phyloP scores from a whole-genome alignment of 2,113 vertebrate species.

The Typhlomys cinereus region DNA sequence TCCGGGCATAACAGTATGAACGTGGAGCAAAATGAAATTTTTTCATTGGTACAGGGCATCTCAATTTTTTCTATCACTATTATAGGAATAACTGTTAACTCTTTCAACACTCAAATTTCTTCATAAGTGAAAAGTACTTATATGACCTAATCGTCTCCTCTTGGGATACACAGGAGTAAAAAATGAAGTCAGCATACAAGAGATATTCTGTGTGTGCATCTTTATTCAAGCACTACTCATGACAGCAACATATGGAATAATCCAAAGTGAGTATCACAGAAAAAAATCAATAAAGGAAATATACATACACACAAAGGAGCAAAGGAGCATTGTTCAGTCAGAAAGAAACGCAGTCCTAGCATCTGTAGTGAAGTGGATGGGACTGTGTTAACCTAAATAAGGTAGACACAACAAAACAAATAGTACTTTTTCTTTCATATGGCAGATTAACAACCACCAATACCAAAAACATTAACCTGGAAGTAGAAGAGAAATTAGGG shows the following conservation, averaged over 20 bases:
- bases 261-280: background rate
- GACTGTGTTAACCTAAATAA: background rate
- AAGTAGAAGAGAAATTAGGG: background rate
- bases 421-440: background rate
- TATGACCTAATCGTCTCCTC: background rate
- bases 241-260: background rate
- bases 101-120: background rate
- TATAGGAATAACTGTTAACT: background rate
- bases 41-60: background rate
- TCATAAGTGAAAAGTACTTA: too few relatives aligned
- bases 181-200: background rate
- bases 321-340: background rate
- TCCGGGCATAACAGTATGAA: too few relatives aligned
- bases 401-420: background rate
- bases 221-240: background rate
- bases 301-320: background rate
- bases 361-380: background rate
- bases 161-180: background rate
- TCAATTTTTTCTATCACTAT: background rate
- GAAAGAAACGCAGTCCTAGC: too few relatives aligned
- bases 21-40: background rate
- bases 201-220: rapidly evolving
- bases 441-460: background rate
- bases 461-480: background rate
- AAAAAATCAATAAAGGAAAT: background rate